Conservation (phyloP, 2,113 vertebrate genomes). For the Andinoacara biseriatus region DNA sequence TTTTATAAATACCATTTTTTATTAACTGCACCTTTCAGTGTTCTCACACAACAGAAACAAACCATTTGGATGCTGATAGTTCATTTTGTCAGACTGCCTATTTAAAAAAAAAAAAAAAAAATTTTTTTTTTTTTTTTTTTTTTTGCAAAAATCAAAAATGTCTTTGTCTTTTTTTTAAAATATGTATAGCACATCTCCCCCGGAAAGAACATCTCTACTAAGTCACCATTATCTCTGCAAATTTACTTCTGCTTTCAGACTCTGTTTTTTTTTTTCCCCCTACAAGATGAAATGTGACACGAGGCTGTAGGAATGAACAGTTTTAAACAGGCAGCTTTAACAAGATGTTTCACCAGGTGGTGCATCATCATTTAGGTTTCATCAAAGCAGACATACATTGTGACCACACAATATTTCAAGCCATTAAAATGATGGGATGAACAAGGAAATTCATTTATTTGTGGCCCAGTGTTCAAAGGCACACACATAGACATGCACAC, state of each 20-base stretch:
- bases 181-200: not conserved
- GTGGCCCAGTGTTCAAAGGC: constrained; percentile 2
- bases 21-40: not conserved
- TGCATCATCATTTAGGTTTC: constrained; percentile 15
- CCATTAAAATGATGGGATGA: constrained; percentile 7
- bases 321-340: constrained; percentile 23
- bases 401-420: constrained; percentile 19
- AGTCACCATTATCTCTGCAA: constrained; percentile 16
- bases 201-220: not conserved
- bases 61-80: not conserved
- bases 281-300: constrained; percentile 29
- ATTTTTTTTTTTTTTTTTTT: not conserved
- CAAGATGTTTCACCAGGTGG: not conserved
- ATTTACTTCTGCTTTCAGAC: constrained; percentile 12
- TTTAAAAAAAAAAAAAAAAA: no score
- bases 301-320: constrained; percentile 22
- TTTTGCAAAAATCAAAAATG: no score
- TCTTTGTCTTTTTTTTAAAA: no score
- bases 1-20: not conserved
- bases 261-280: constrained; percentile 4
- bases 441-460: constrained; percentile 27
- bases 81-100: not conserved
- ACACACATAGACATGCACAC: not conserved
- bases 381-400: constrained; percentile 21
- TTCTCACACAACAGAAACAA: not conserved